Evolutionary conservation across 2,888 invertebrate species (phyloP).

Genomic region (Ametastegia equiseti): DNA sequence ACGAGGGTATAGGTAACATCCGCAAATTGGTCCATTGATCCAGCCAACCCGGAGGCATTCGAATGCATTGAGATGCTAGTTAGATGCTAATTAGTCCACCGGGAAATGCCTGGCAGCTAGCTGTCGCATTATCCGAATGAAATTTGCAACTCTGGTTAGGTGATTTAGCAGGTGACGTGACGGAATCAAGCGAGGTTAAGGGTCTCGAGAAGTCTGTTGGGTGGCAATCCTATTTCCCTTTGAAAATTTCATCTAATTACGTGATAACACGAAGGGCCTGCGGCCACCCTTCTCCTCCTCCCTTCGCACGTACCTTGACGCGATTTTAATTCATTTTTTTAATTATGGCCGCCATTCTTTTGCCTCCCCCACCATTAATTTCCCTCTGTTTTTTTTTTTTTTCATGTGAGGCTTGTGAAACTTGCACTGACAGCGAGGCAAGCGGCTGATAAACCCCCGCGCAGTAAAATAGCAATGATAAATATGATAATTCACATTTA

Average conservation of each 20-base stretch:
- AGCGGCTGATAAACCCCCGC: not conserved
- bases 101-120: slow-evolving; percentile 1
- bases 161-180: slow-evolving; percentile 21
- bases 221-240: not conserved
- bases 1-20: not conserved
- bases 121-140: slow-evolving; percentile 29
- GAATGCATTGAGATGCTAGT: slow-evolving; percentile 40
- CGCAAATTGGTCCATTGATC: slow-evolving; percentile 36
- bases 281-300: not conserved
- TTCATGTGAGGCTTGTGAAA: not conserved
- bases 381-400: no score
- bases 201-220: not conserved
- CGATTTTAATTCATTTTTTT: slow-evolving; percentile 4
- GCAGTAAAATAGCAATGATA: not conserved
- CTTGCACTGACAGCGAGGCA: not conserved
- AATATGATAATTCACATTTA: not conserved
- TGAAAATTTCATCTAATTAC: not conserved
- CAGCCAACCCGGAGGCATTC: not conserved
- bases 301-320: not conserved
- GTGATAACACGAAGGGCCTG: not conserved
- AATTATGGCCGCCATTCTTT: not conserved
- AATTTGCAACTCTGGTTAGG: slow-evolving; percentile 19
- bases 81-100: slow-evolving; percentile 36
- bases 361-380: not conserved
- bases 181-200: not conserved